Conservation (phyloP, 2,797 vertebrate genomes). For the Phataginus tricuspis region DNA sequence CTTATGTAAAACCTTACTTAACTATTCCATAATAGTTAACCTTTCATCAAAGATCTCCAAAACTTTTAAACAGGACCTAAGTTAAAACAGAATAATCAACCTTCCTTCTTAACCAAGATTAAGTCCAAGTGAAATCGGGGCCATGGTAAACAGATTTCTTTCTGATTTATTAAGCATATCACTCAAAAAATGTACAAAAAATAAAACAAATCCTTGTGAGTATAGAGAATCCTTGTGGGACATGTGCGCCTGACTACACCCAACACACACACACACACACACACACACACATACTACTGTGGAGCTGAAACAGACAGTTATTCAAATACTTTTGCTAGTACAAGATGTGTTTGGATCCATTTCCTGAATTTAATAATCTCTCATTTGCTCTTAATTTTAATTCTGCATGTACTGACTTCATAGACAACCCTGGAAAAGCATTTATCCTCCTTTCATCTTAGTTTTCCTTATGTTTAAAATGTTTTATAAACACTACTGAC, state of each 20-base stretch:
- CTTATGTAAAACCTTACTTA: not conserved
- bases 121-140: not conserved
- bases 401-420: not conserved
- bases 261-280: not conserved
- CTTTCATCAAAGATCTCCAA: not conserved
- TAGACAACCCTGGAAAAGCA: not conserved
- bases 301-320: not conserved
- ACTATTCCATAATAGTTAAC: not conserved
- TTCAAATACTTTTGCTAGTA: not conserved
- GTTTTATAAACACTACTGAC: not conserved
- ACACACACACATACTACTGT: not conserved
- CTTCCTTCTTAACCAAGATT: not conserved
- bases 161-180: not conserved
- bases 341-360: not conserved
- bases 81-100: not conserved
- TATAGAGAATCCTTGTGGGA: not conserved
- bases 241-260: rapidly evolving
- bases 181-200: not conserved
- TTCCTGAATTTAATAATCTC: not conserved
- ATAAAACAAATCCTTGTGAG: not conserved
- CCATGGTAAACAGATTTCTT: not conserved
- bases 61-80: not conserved
- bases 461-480: not conserved
- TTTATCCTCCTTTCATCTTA: not conserved
- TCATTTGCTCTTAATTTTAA: not conserved